phyloP scores from a whole-genome alignment of 2,797 vertebrate genomes.

The Dromococcyx pavoninus region DNA sequence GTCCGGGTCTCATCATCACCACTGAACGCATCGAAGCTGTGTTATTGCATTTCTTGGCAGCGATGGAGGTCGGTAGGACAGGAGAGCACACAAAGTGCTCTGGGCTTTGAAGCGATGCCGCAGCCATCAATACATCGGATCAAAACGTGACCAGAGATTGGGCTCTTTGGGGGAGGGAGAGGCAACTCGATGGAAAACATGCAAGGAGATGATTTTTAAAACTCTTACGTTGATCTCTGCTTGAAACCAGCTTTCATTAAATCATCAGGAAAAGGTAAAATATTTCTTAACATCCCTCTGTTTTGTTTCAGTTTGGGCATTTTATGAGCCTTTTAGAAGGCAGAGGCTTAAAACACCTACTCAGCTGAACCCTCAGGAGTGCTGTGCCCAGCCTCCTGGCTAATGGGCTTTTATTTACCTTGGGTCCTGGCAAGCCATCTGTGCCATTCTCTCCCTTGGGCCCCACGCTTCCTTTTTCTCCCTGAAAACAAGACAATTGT shows the following conservation, averaged over 20 bases:
- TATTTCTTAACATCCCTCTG: neutral
- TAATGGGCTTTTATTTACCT: conserved; percentile 71
- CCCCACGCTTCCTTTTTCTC: conserved; percentile 80
- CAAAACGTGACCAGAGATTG: neutral
- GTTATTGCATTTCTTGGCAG: neutral
- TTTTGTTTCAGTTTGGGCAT: neutral
- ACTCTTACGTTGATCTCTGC: neutral
- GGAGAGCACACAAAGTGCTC: neutral
- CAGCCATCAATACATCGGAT: neutral
- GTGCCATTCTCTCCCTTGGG: conserved; percentile 82
- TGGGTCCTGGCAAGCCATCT: conserved; percentile 84
- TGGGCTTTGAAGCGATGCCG: neutral
- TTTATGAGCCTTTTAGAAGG: neutral
- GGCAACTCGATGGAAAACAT: neutral
- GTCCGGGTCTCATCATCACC: neutral
- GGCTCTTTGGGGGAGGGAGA: neutral
- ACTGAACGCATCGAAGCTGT: neutral
- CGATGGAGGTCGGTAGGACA: neutral
- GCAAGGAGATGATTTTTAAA: neutral
- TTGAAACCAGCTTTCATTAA: neutral
- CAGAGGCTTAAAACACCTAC: neutral
- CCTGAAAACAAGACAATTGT: conserved; percentile 72
- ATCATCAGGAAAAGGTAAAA: neutral
- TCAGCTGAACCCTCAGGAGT: neutral
- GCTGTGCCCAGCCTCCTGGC: no score